phyloP scores from a whole-genome alignment of 2,888 invertebrate species.

The Perizoma flavofasciatum region DNA sequence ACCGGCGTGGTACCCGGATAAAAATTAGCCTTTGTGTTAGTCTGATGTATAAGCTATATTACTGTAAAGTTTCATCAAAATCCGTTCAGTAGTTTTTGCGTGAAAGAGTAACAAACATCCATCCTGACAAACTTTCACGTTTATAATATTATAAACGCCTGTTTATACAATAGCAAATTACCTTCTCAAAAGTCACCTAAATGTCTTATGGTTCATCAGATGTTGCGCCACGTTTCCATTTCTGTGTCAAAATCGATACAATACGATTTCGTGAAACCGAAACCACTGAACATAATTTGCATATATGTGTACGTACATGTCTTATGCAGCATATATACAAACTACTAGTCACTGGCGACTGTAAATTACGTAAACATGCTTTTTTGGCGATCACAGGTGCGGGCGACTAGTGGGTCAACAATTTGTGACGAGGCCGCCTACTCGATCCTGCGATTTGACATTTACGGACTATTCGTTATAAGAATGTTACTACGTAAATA shows the following conservation, averaged over 20 bases:
- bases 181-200: not conserved
- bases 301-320: slow-evolving; percentile 35
- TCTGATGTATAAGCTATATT: too few species aligned
- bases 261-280: slow-evolving; percentile 40
- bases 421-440: slow-evolving; percentile 59
- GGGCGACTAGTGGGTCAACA: slow-evolving; percentile 50
- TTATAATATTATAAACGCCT: too few species aligned
- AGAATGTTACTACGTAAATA: slow-evolving; percentile 34
- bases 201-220: slow-evolving; percentile 1
- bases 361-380: slow-evolving; percentile 48
- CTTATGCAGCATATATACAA: slow-evolving; percentile 44
- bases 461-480: slow-evolving; percentile 44
- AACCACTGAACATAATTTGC: slow-evolving; percentile 35
- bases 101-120: too few species aligned
- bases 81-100: too few species aligned
- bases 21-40: too few species aligned
- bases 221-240: slow-evolving; percentile 17
- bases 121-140: too few species aligned
- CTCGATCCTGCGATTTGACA: slow-evolving; percentile 46
- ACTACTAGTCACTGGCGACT: slow-evolving; percentile 35
- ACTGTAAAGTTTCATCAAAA: too few species aligned
- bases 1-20: too few species aligned
- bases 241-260: slow-evolving; percentile 36
- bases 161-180: too few species aligned
- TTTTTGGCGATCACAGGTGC: slow-evolving; percentile 43